These are phyloP conservation scores for Gobiocypris rarus DNA, from an alignment of 2,113 vertebrate species.

Conservation along the genomic window DNA sequence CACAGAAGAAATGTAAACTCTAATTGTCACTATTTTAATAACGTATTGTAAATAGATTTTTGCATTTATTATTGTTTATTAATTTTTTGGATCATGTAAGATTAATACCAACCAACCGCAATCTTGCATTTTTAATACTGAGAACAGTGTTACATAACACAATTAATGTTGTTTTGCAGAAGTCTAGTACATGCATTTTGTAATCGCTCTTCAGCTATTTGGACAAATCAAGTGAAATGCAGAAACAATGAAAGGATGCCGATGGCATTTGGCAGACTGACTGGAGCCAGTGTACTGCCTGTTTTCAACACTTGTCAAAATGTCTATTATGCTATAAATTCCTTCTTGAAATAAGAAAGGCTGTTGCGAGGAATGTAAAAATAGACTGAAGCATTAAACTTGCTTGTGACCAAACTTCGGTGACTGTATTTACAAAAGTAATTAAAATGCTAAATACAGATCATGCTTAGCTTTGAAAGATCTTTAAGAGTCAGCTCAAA, in stretches of 20 bases:
- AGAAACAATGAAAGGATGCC: constrained; percentile 69
- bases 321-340: constrained; percentile 67
- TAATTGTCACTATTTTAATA: not conserved
- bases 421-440: constrained; percentile 44
- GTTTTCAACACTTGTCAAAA: constrained; percentile 66
- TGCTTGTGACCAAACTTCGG: constrained; percentile 10
- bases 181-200: constrained; percentile 29
- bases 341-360: constrained; percentile 68
- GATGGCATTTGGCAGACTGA: constrained; percentile 68
- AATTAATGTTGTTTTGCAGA: constrained; percentile 11
- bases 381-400: constrained; percentile 4
- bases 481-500: not conserved
- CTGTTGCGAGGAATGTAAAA: constrained; percentile 57
- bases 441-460: constrained; percentile 20
- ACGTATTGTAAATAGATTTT: not conserved
- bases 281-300: constrained; percentile 65
- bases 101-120: not conserved
- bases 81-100: not conserved
- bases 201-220: constrained; percentile 49
- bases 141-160: constrained; percentile 18
- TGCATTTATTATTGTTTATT: no score
- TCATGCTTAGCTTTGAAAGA: constrained; percentile 15
- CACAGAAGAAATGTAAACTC: not conserved
- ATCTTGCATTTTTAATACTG: not conserved
- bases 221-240: constrained; percentile 49